A percentile compares a stretch with the other conserved stretches of the same genome.
phyloP scores from a whole-genome alignment of 2,888 invertebrate genomes.

The Pseudolycoriella hygida region DNA sequence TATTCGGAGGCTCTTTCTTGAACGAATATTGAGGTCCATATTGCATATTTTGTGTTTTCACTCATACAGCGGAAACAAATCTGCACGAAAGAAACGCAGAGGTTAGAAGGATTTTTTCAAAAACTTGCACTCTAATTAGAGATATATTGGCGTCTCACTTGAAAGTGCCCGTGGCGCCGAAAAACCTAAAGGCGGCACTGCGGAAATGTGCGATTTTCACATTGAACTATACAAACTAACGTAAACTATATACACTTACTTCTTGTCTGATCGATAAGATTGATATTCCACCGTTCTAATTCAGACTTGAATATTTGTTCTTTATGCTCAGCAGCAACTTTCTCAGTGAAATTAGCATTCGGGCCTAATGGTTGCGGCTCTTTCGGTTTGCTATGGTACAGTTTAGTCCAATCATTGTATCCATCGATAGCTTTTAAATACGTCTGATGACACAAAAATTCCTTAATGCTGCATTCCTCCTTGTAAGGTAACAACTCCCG shows the following conservation, averaged over 20 bases:
- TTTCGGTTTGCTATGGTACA: conserved; percentile 61
- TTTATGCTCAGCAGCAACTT: conserved; percentile 73
- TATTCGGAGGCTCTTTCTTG: no score
- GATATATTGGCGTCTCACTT: no score
- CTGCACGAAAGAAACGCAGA: no score
- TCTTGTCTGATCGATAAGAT: conserved; percentile 51
- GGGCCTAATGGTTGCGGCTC: conserved; percentile 40
- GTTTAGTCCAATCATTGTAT: conserved; percentile 78
- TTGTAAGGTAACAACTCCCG: conserved; percentile 32
- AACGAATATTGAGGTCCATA: no score
- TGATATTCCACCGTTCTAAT: conserved; percentile 53
- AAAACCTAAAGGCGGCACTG: no score
- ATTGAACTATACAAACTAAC: no score
- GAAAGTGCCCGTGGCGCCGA: no score
- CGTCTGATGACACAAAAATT: conserved; percentile 73
- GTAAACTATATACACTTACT: no score
- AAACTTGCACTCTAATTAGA: no score
- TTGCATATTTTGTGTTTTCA: no score
- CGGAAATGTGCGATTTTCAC: background rate
- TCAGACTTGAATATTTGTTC: conserved; percentile 64
- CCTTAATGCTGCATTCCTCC: conserved; percentile 40
- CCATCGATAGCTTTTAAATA: conserved; percentile 77
- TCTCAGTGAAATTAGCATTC: conserved; percentile 63
- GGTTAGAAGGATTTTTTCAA: background rate
- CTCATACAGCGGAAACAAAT: no score